These are phyloP conservation scores for Hydrozoanthus tunicans DNA, from an alignment of 64 coral and sea anemone species.

Conservation along the genomic window DNA sequence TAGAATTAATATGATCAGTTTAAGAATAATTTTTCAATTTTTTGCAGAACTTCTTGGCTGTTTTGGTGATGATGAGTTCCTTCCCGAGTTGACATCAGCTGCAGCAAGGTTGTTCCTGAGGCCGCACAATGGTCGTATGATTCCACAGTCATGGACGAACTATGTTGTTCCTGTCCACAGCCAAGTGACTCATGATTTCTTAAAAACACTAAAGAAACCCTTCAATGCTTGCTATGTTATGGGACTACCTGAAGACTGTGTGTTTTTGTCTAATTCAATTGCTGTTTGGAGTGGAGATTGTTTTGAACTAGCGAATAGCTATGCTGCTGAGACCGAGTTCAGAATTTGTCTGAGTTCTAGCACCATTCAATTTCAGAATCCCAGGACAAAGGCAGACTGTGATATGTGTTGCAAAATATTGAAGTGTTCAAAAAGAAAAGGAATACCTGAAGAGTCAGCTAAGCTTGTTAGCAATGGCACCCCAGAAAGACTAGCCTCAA, in stretches of 20 bases:
- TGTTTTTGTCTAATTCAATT: slow-evolving; percentile 23
- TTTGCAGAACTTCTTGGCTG: slow-evolving; percentile 71
- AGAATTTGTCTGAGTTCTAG: not conserved
- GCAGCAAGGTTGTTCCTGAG: slow-evolving; percentile 42
- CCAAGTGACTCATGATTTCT: slow-evolving; percentile 27
- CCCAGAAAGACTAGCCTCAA: no score
- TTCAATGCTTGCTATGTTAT: slow-evolving; percentile 66
- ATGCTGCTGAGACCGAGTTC: slow-evolving; percentile 31
- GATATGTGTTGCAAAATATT: not conserved
- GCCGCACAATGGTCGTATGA: slow-evolving; percentile 43
- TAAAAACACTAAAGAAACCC: slow-evolving; percentile 20
- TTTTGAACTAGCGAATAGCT: not conserved
- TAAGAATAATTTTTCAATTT: not conserved
- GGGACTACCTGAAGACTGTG: slow-evolving; percentile 55
- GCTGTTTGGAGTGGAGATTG: slow-evolving; percentile 60
- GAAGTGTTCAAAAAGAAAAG: not conserved
- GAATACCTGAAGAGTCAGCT: no score
- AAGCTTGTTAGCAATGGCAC: no score
- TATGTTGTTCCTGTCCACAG: slow-evolving; percentile 61
- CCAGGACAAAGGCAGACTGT: not conserved
- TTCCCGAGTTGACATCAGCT: slow-evolving; percentile 63
- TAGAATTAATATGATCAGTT: no score
- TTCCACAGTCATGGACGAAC: slow-evolving; percentile 66
- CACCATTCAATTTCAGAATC: not conserved
- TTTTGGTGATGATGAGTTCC: slow-evolving; percentile 78